Conservation (phyloP, 2,888 invertebrate species). For the Luperina testacea region DNA sequence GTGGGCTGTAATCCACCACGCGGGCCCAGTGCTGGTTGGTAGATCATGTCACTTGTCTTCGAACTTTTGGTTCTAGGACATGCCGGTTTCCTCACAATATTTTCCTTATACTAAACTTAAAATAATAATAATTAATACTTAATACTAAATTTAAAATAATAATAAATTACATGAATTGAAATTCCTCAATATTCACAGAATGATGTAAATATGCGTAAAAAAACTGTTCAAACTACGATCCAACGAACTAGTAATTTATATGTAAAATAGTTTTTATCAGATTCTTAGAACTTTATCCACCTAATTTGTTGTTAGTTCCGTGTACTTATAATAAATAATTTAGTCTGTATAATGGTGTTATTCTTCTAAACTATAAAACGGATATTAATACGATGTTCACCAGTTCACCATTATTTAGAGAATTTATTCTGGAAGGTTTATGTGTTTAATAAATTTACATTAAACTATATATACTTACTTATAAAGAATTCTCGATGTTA, state of each 20-base stretch:
- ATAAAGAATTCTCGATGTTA: not conserved
- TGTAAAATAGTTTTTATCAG: slow-evolving; percentile 22
- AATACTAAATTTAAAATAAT: not conserved
- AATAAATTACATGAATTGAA: not conserved
- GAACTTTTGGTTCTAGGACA: too few species aligned
- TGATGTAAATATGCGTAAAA: not conserved
- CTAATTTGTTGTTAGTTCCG: slow-evolving; percentile 13
- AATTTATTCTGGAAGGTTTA: not conserved
- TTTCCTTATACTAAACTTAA: not conserved
- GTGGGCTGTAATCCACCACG: too few species aligned
- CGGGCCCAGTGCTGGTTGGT: too few species aligned
- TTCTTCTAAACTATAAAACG: too few species aligned
- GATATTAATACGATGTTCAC: too few species aligned
- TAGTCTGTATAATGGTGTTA: too few species aligned
- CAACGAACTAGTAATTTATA: slow-evolving; percentile 25
- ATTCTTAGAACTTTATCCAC: slow-evolving; percentile 8
- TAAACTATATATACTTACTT: not conserved
- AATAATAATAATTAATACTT: too few species aligned
- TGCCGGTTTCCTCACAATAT: too few species aligned
- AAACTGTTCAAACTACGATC: not conserved
- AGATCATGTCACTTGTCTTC: too few species aligned
- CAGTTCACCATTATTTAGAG: too few species aligned
- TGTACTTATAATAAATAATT: not conserved
- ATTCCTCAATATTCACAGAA: not conserved
- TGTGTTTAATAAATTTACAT: not conserved